Percentiles rank a stretch among this genome's conserved stretches.
These are phyloP conservation scores for Megaceryle alcyon DNA, from an alignment of 2,797 vertebrate genomes.

Conservation along the genomic window DNA sequence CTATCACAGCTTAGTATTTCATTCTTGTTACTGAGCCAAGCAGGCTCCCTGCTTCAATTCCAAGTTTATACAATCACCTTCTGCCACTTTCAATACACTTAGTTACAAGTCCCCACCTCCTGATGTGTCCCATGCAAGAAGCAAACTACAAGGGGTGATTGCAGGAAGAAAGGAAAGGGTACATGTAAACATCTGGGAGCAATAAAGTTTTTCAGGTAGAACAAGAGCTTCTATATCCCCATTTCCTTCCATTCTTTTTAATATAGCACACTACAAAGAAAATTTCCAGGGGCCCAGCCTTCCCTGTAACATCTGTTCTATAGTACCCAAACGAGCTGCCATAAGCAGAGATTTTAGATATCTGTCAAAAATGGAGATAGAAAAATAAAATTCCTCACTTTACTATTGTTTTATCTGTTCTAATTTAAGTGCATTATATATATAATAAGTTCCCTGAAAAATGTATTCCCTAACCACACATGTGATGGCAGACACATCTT, in stretches of 20 bases:
- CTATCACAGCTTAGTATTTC: background rate
- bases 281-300: background rate
- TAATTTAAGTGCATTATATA: background rate
- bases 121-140: background rate
- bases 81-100: background rate
- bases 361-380: background rate
- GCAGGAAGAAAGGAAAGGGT: background rate
- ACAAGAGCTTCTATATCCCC: background rate
- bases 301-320: background rate
- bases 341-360: background rate
- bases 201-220: background rate
- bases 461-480: background rate
- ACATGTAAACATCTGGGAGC: background rate
- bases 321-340: background rate
- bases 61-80: background rate
- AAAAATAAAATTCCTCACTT: background rate
- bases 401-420: background rate
- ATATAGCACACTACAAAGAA: background rate
- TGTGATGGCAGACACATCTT: background rate
- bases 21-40: background rate
- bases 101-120: background rate
- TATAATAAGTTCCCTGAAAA: background rate
- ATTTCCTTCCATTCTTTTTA: conserved; percentile 10
- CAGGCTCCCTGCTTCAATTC: background rate
- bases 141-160: background rate